Conservation (phyloP, 64 coral and sea anemone genomes). For the Pachyseris speciosa region DNA sequence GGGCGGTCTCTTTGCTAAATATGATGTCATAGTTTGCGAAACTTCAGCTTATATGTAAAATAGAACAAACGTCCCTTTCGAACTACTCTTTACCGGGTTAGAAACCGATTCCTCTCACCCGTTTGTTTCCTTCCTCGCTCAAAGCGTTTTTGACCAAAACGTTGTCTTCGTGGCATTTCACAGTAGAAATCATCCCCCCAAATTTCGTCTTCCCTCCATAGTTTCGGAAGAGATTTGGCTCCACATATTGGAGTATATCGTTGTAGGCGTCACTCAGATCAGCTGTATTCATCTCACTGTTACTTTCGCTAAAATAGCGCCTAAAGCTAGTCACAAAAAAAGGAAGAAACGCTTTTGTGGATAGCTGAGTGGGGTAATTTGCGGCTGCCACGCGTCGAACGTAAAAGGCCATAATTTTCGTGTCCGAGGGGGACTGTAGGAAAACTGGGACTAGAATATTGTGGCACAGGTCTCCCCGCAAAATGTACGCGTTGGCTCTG, state of each 20-base stretch:
- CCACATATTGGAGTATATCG: slow-evolving; percentile 88
- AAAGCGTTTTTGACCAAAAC: slow-evolving; percentile 84
- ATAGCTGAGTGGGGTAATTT: neutral
- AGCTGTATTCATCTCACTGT: slow-evolving; percentile 68
- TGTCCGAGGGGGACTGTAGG: neutral
- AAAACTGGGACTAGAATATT: neutral
- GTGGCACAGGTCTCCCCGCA: neutral
- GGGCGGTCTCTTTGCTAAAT: no score
- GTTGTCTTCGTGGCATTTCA: slow-evolving; percentile 97
- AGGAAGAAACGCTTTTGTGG: neutral
- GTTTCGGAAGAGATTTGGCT: slow-evolving; percentile 82
- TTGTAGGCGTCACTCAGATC: slow-evolving; percentile 94
- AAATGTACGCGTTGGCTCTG: no score
- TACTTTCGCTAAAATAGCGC: neutral
- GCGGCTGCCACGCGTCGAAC: neutral
- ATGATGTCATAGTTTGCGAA: no score
- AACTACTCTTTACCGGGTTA: neutral
- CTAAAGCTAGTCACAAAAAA: neutral
- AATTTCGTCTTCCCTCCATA: slow-evolving; percentile 85
- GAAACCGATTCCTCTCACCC: slow-evolving; percentile 22
- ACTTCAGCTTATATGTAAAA: neutral
- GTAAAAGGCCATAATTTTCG: neutral
- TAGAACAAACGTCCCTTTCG: neutral
- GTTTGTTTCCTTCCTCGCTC: slow-evolving; percentile 71
- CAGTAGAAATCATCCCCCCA: slow-evolving; percentile 88